Conservation (phyloP, 1,140 invertebrate species). For the Bombus superbus region DNA sequence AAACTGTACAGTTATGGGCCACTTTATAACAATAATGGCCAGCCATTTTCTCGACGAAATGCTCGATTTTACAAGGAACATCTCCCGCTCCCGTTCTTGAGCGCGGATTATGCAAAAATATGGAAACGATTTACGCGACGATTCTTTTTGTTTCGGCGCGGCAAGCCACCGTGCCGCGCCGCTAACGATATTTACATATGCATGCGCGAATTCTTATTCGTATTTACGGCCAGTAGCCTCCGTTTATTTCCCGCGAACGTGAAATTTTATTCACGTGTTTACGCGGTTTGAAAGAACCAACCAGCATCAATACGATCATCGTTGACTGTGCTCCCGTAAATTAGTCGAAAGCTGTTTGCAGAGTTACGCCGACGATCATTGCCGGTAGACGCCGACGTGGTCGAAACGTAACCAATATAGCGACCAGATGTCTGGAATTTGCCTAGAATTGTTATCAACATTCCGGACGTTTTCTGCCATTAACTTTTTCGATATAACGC, state of each 20-base stretch:
- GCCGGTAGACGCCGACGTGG: too few relatives aligned
- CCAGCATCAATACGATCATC: neutral
- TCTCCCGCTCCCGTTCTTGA: too few relatives aligned
- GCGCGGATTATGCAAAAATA: slow-evolving; percentile 34
- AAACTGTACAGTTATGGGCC: slow-evolving; percentile 63
- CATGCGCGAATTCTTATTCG: neutral
- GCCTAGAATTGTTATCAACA: neutral
- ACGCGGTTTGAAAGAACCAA: neutral
- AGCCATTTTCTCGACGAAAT: slow-evolving; percentile 47
- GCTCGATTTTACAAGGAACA: slow-evolving; percentile 29
- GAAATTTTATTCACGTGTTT: slow-evolving; percentile 15
- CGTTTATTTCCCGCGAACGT: neutral
- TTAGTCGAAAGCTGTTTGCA: neutral
- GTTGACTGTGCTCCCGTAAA: neutral
- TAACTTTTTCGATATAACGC: neutral
- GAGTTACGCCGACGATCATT: neutral
- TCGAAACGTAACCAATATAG: neutral
- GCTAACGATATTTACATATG: slow-evolving; percentile 33
- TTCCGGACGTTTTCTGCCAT: slow-evolving; percentile 29
- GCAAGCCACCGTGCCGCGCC: too few relatives aligned
- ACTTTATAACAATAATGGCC: slow-evolving; percentile 64
- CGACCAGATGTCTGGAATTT: neutral
- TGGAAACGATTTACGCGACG: slow-evolving; percentile 8
- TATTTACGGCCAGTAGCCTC: neutral
- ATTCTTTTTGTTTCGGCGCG: neutral